Percentiles rank a stretch among this genome's conserved stretches.
Conservation (phyloP, 2,113 vertebrate genomes). For the Labeo rohita region DNA sequence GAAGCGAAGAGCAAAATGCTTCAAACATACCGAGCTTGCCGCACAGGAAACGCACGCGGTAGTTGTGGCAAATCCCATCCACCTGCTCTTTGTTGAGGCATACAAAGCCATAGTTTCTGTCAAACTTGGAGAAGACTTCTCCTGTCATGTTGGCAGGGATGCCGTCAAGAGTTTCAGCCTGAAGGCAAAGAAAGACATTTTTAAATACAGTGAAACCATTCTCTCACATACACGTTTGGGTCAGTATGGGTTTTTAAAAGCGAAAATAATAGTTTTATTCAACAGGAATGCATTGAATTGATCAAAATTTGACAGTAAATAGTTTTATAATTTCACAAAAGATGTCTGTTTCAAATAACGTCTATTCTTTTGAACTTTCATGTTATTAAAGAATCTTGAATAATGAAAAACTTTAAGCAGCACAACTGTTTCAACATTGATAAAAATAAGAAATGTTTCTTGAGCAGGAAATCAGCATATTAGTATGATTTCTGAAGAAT, state of each 20-base stretch:
- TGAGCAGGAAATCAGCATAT: neutral
- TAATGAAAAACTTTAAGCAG: neutral
- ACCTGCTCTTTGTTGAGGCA: conserved; percentile 84
- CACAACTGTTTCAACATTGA: neutral
- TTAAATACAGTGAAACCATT: conserved; percentile 5
- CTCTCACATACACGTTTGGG: neutral
- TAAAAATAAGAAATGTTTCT: neutral
- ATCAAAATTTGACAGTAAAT: neutral
- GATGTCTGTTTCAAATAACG: neutral
- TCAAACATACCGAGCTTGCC: conserved; percentile 86
- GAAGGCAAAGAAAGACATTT: conserved; percentile 5
- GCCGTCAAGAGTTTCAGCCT: conserved; percentile 85
- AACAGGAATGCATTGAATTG: neutral
- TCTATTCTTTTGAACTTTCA: too few species aligned
- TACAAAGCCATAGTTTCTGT: conserved; percentile 88
- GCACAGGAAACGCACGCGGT: conserved; percentile 92
- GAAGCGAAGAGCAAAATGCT: neutral
- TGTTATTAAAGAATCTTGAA: neutral
- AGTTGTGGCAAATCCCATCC: conserved; percentile 82
- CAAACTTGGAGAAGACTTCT: conserved; percentile 86
- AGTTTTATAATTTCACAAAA: neutral
- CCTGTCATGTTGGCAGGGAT: conserved; percentile 76
- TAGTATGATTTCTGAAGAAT: neutral
- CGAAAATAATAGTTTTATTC: neutral
- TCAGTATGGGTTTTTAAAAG: neutral